phyloP scores from a whole-genome alignment of 2,888 invertebrate genomes.

The Chrysomela aeneicollis region DNA sequence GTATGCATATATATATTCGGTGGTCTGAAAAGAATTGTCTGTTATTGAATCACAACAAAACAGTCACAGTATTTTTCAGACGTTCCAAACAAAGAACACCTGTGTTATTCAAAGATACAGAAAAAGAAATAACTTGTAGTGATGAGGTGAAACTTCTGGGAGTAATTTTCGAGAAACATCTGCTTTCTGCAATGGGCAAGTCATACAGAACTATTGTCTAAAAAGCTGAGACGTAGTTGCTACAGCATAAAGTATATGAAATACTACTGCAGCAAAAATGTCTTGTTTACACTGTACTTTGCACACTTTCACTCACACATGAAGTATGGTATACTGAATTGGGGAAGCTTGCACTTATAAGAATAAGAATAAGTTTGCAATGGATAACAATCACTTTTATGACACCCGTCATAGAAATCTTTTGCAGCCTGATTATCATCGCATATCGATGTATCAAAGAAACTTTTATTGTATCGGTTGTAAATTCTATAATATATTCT shows the following conservation, averaged over 20 bases:
- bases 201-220: no score
- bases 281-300: background rate
- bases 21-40: no score
- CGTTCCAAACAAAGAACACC: background rate
- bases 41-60: no score
- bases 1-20: no score
- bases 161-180: background rate
- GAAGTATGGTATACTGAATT: no score
- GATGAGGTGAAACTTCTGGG: background rate
- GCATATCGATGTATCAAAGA: background rate
- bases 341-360: constrained; percentile 15
- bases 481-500: no score
- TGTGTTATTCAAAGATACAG: background rate
- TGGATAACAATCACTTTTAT: constrained; percentile 10
- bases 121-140: background rate
- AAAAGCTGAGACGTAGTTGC: no score
- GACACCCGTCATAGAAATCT: background rate
- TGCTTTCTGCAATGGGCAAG: background rate
- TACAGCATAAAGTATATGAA: no score
- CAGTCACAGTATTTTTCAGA: background rate
- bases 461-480: no score
- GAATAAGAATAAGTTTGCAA: constrained; percentile 7
- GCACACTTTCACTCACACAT: no score
- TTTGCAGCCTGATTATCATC: background rate
- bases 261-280: no score